These are phyloP conservation scores for Lordiphosa mommai DNA, from an alignment of 1,140 invertebrate species.

Conservation along the genomic window DNA sequence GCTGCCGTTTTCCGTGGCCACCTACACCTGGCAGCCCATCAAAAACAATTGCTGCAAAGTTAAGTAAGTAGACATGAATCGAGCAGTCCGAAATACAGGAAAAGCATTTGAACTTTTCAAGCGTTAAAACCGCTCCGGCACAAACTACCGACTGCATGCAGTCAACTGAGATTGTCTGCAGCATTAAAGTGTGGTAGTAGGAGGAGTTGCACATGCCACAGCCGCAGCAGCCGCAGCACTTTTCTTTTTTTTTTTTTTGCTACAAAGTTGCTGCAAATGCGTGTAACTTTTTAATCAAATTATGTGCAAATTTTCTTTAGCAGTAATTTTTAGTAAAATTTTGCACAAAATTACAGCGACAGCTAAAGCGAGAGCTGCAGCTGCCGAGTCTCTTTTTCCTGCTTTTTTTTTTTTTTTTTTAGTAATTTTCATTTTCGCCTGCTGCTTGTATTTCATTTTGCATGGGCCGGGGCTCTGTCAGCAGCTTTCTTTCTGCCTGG, in stretches of 20 bases:
- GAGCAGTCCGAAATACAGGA: constrained; percentile 12
- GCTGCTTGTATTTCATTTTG: constrained; percentile 40
- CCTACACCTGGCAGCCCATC: no score
- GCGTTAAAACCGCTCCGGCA: constrained; percentile 45
- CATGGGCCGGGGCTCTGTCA: constrained; percentile 20
- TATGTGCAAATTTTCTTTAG: constrained; percentile 77
- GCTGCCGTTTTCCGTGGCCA: no score
- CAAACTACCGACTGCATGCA: constrained; percentile 34
- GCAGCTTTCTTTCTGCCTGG: constrained; percentile 4
- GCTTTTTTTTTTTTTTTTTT: constrained; percentile 14
- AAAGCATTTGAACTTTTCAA: constrained; percentile 54
- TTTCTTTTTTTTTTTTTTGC: constrained; percentile 38
- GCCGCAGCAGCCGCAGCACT: constrained; percentile 30
- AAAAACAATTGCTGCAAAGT: no score
- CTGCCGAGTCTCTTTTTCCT: no score
- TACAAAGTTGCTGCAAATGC: constrained; percentile 68
- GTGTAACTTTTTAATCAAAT: constrained; percentile 79
- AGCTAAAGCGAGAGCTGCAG: constrained; percentile 6
- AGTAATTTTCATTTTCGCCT: constrained; percentile 37
- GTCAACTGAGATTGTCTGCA: constrained; percentile 33
- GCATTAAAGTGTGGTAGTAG: no score
- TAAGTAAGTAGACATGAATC: constrained; percentile 6
- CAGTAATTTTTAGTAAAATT: constrained; percentile 74
- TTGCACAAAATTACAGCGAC: constrained; percentile 61
- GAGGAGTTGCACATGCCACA: background rate